Base-by-base conservation (phyloP, 1,140 invertebrate species). In the Ericerus pela region DNA sequence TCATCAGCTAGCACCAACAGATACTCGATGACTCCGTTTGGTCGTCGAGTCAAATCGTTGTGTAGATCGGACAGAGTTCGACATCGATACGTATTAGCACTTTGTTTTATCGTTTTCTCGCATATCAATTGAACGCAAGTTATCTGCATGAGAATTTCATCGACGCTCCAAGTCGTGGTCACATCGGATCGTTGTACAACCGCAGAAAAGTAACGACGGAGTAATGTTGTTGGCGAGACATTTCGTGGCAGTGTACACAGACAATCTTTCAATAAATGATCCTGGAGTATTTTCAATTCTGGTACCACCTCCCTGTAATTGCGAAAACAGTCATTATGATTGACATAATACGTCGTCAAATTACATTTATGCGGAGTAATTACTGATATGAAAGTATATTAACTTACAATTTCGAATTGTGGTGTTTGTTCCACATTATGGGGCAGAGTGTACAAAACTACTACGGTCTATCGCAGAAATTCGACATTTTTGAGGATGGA, bases 101-200 rank as follows among this genome's bases (percentile, higher is more conserved):
- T 86, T 68, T 91, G 87, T 65, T 85, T 85, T 38, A 88, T 74
- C 62, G 87, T 85, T 26, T 88, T 77, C 65, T 89, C 85, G 66
- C 87, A 88, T 41, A 90, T 70, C 5, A 90, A 69, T 60, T 90
- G 85, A 59, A 90, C 73, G 59, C 82, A 84, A 53, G 85, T 88
- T 47, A 90, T 69, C 64, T 86, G 88, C 61, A 85, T 77, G 5
- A 89, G 64, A 6, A 80, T 76, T 64, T 80, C 78, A 58, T 80
- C 79, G 3, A 78, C 67, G 6, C 80, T 79, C 83, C 83, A 87
- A 59, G 84, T 78, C 2, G 75, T 73, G 41, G 87, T 66, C 11
- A 74, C 70, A 11, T 73, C 72, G 16, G 72, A 54, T 22, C 37
- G 37, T 55, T 38, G 54, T 38, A 38, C 36, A 38, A 14, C 14